A percentile compares a stretch with the other conserved stretches of the same genome.
Conservation (phyloP, 2,797 vertebrate species). For the Tamandua tetradactyla region DNA sequence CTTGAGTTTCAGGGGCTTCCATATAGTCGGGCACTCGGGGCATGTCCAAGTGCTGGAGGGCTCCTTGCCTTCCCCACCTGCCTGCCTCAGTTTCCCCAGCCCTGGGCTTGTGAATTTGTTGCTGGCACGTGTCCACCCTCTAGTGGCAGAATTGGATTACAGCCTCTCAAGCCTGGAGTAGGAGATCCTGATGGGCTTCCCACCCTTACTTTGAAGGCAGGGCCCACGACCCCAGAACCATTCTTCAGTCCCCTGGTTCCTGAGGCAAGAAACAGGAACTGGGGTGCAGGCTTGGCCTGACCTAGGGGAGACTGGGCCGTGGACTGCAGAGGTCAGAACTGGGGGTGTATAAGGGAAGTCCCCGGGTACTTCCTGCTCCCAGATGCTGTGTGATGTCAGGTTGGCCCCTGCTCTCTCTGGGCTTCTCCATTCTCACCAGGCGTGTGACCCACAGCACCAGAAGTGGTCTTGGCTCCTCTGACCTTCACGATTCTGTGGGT, state of each 20-base stretch:
- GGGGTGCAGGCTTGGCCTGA: neutral
- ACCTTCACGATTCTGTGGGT: neutral
- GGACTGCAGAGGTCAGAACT: neutral
- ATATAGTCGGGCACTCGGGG: fast-evolving
- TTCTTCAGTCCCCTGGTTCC: fast-evolving
- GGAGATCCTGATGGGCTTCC: fast-evolving
- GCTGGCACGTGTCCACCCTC: neutral
- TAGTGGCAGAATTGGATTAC: neutral
- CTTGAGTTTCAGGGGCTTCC: no score
- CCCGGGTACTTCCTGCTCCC: fast-evolving
- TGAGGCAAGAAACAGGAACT: neutral
- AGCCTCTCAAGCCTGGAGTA: neutral
- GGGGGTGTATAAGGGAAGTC: no score
- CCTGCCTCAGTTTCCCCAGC: slow-evolving; percentile 44
- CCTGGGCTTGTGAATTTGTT: fast-evolving
- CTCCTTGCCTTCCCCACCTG: fast-evolving
- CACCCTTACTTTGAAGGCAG: neutral
- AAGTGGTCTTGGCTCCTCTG: neutral
- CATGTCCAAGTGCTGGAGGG: neutral
- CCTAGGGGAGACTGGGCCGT: neutral
- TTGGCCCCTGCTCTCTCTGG: neutral
- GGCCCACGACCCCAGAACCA: neutral
- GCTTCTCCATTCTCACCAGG: neutral
- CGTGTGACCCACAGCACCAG: neutral
- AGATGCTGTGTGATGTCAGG: neutral